phyloP scores from a whole-genome alignment of 2,888 invertebrate species.

The Ecliptopera silaceata region DNA sequence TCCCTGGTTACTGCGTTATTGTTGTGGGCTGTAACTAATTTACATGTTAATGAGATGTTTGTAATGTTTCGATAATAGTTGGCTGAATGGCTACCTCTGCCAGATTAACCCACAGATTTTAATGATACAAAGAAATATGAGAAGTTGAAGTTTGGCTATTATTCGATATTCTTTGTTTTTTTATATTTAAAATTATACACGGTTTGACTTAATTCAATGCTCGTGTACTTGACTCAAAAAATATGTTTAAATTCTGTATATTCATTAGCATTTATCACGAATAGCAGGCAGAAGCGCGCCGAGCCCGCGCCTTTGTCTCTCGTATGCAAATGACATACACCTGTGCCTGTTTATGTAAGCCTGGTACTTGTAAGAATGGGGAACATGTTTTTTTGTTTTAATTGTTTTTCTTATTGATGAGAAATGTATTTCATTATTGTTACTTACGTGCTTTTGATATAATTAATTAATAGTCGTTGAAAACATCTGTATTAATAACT shows the following conservation, averaged over 20 bases:
- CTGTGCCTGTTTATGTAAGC: slow-evolving; percentile 69
- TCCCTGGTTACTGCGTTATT: slow-evolving; percentile 72
- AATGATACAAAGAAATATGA: slow-evolving; percentile 14
- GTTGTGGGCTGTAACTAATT: slow-evolving; percentile 77
- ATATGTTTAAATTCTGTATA: slow-evolving; percentile 58
- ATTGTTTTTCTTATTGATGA: slow-evolving; percentile 28
- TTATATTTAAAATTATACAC: slow-evolving; percentile 3
- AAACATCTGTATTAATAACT: slow-evolving; percentile 24
- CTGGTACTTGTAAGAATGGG: slow-evolving; percentile 50
- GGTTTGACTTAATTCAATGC: slow-evolving; percentile 5
- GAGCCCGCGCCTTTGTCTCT: slow-evolving; percentile 69
- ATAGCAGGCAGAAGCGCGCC: slow-evolving; percentile 68
- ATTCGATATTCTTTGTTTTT: background rate
- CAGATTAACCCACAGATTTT: slow-evolving; percentile 38
- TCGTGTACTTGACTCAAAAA: slow-evolving; percentile 18
- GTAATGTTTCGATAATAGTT: slow-evolving; percentile 54
- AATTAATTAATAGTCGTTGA: slow-evolving; percentile 18
- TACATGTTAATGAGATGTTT: slow-evolving; percentile 77
- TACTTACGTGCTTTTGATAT: slow-evolving; percentile 11
- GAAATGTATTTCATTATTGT: slow-evolving; percentile 27
- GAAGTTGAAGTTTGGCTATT: slow-evolving; percentile 2
- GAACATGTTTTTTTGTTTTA: slow-evolving; percentile 29
- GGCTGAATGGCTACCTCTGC: slow-evolving; percentile 44
- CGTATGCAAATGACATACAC: slow-evolving; percentile 70
- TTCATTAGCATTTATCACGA: slow-evolving; percentile 75